Evolutionary conservation across 2,113 vertebrate genomes (phyloP).

Genomic region (Synchiropus splendidus): DNA sequence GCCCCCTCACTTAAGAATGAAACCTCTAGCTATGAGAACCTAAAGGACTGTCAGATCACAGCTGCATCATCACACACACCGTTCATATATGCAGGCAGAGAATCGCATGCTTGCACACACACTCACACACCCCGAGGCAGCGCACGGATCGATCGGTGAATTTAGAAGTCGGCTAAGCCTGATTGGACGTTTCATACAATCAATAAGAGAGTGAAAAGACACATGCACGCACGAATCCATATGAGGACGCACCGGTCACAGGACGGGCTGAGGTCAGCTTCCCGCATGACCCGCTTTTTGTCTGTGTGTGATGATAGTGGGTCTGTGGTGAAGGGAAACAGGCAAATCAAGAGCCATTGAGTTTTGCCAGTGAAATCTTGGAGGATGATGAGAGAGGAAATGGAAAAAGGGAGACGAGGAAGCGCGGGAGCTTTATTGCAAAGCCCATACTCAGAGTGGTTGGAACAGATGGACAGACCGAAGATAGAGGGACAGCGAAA

Average conservation of each 20-base stretch:
- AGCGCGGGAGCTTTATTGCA: conserved; percentile 33
- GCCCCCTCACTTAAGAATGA: too few relatives aligned
- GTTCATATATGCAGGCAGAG: background rate
- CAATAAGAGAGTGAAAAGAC: conserved; percentile 30
- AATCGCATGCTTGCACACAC: conserved; percentile 3
- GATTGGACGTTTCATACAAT: conserved; percentile 41
- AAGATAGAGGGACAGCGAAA: conserved; percentile 14
- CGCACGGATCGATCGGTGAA: conserved; percentile 34
- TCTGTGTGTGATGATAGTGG: conserved; percentile 1
- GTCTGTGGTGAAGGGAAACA: background rate
- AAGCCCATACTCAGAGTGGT: conserved; percentile 21
- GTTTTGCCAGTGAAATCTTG: conserved; percentile 24
- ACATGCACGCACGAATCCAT: conserved; percentile 1
- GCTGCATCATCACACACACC: background rate
- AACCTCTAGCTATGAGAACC: too few relatives aligned
- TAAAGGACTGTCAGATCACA: too few relatives aligned
- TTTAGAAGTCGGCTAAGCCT: conserved; percentile 33
- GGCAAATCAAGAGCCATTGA: conserved; percentile 13
- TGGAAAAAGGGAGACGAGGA: conserved; percentile 13
- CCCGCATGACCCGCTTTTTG: conserved; percentile 10
- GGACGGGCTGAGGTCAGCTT: conserved; percentile 21
- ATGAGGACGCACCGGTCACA: conserved; percentile 19
- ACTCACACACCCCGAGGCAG: conserved; percentile 20
- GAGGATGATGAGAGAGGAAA: conserved; percentile 11
- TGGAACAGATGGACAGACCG: conserved; percentile 31